Evolutionary conservation across 2,113 vertebrate genomes (phyloP).

Genomic region (Takifugu bimaculatus): DNA sequence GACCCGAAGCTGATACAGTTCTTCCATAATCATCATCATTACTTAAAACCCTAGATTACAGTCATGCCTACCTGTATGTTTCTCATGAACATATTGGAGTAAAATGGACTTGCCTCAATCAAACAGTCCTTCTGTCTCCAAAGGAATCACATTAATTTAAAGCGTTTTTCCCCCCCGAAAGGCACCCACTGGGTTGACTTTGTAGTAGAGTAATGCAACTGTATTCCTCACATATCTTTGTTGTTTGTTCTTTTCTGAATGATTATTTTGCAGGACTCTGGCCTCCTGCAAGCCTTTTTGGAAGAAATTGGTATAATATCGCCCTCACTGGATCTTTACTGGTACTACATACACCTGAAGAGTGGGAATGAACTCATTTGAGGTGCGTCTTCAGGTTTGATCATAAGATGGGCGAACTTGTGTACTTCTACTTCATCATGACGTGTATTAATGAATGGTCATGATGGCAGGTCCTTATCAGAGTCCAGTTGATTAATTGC

Average conservation of each 20-base stretch:
- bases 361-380: slow-evolving; percentile 14
- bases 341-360: slow-evolving; percentile 43
- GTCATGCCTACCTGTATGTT: not conserved
- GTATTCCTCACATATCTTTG: slow-evolving; percentile 6
- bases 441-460: slow-evolving; percentile 59
- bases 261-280: slow-evolving; percentile 12
- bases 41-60: slow-evolving; percentile 9
- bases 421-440: slow-evolving; percentile 45
- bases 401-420: slow-evolving; percentile 27
- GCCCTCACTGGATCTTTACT: slow-evolving; percentile 37
- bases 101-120: slow-evolving; percentile 42
- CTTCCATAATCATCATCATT: slow-evolving; percentile 6
- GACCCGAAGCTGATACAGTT: not conserved
- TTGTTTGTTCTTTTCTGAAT: slow-evolving; percentile 1
- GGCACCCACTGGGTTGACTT: not conserved
- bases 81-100: slow-evolving; percentile 29
- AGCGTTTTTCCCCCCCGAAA: slow-evolving; percentile 1
- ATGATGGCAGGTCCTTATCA: slow-evolving; percentile 61
- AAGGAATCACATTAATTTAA: slow-evolving; percentile 34
- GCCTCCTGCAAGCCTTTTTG: not conserved
- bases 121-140: slow-evolving; percentile 33
- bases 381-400: not conserved
- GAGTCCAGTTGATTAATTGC: slow-evolving; percentile 68
- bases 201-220: slow-evolving; percentile 4
- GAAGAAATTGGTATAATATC: slow-evolving; percentile 29